Conservation (phyloP, 2,797 vertebrate genomes). For the Allobates femoralis region DNA sequence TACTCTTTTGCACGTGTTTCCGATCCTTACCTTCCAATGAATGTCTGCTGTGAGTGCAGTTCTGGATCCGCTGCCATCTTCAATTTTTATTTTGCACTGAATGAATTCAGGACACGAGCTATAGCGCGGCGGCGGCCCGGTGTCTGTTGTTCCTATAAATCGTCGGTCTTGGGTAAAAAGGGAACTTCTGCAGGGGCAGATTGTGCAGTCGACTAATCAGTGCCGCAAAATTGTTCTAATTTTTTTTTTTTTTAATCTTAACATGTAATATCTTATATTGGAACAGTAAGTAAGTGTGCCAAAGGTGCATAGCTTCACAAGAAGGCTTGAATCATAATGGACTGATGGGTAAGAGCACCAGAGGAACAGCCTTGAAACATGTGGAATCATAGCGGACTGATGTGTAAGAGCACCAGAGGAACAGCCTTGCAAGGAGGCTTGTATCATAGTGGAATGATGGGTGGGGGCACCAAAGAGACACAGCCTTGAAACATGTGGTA, state of each 20-base stretch:
- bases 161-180: constrained; percentile 19
- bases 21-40: background rate
- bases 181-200: constrained; percentile 15
- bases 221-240: constrained; percentile 22
- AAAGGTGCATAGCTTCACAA: too few species aligned
- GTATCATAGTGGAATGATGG: background rate
- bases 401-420: too few species aligned
- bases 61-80: background rate
- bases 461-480: too few species aligned
- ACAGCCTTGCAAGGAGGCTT: background rate
- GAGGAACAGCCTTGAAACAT: too few species aligned
- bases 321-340: too few species aligned
- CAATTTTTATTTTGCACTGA: constrained; percentile 41
- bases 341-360: background rate
- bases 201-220: background rate
- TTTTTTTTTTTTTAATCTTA: constrained; percentile 27
- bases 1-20: constrained; percentile 11
- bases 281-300: background rate
- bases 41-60: background rate
- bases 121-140: background rate
- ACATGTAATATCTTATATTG: background rate
- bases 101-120: background rate
- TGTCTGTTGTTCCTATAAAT: constrained; percentile 35
- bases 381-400: too few species aligned
- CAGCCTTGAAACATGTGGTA: too few species aligned